These are phyloP conservation scores for Rhinolophus ferrumequinum DNA, from an alignment of 2,113 vertebrate genomes.

Conservation along the genomic window DNA sequence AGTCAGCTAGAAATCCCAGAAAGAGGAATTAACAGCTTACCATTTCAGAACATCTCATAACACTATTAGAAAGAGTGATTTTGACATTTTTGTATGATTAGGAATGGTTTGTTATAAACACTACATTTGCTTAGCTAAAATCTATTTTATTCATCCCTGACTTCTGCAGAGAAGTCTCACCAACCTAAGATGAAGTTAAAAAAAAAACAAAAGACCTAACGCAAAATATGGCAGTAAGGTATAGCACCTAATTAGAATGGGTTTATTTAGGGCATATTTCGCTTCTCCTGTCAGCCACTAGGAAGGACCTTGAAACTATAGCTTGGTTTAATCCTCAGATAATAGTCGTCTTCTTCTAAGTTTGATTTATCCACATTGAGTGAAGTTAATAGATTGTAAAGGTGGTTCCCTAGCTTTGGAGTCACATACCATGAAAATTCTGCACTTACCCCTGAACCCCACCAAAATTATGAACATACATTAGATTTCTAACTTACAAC, in stretches of 20 bases:
- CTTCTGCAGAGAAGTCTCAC: not conserved
- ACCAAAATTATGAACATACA: not conserved
- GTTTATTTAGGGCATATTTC: not conserved
- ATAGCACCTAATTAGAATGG: not conserved
- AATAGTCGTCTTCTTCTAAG: not conserved
- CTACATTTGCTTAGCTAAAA: conserved; percentile 15
- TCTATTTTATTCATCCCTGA: not conserved
- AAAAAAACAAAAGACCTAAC: not conserved
- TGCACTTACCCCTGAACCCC: not conserved
- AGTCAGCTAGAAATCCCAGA: conserved; percentile 36
- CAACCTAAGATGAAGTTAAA: not conserved
- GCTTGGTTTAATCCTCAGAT: not conserved
- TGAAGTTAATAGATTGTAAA: not conserved
- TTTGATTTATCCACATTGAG: not conserved
- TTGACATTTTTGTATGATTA: conserved; percentile 38
- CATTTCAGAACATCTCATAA: not conserved
- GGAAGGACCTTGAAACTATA: not conserved
- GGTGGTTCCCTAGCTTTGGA: not conserved
- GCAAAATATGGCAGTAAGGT: not conserved
- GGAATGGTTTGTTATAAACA: not conserved
- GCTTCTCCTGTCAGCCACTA: not conserved
- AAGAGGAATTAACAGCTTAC: conserved; percentile 28
- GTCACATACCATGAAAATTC: not conserved
- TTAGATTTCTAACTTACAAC: not conserved
- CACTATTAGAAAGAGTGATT: not conserved